A percentile compares a stretch with the other conserved stretches of the same genome.
These are phyloP conservation scores for Stenolophus ochropezus DNA, from an alignment of 2,888 invertebrate species.

Conservation along the genomic window DNA sequence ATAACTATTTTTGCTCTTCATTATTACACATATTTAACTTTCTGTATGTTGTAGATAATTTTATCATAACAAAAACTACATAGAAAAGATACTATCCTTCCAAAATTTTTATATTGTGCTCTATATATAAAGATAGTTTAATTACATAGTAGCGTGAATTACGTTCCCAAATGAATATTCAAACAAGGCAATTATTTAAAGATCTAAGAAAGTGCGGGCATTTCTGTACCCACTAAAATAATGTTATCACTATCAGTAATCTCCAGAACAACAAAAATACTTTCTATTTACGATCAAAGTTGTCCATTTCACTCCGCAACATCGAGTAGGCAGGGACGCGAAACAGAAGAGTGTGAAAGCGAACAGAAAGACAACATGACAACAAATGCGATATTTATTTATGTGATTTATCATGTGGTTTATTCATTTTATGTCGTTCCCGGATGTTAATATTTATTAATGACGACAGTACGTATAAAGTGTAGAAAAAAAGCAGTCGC, in stretches of 20 bases:
- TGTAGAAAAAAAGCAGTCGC: too few relatives aligned
- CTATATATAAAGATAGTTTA: too few relatives aligned
- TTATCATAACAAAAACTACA: too few relatives aligned
- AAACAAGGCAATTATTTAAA: neutral
- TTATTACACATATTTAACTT: too few relatives aligned
- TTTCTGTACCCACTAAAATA: constrained; percentile 8
- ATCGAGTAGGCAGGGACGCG: constrained; percentile 11
- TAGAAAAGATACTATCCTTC: too few relatives aligned
- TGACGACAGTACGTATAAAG: too few relatives aligned
- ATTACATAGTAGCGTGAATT: neutral
- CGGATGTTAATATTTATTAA: too few relatives aligned
- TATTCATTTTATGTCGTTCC: constrained; percentile 19
- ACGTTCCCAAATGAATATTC: neutral
- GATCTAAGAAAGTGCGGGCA: constrained; percentile 1
- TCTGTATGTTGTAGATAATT: too few relatives aligned
- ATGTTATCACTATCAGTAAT: constrained; percentile 31
- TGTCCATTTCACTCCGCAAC: constrained; percentile 32
- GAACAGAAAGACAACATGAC: neutral
- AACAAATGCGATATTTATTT: constrained; percentile 3
- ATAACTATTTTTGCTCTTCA: too few relatives aligned
- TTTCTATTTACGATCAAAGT: constrained; percentile 47
- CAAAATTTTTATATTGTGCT: too few relatives aligned
- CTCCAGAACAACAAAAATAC: constrained; percentile 35
- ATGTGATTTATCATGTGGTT: constrained; percentile 37
- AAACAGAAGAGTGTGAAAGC: constrained; percentile 45